Percentiles rank a stretch among this genome's conserved stretches.
phyloP scores from a whole-genome alignment of 2,113 vertebrate species.

The Rhinichthys klamathensis region DNA sequence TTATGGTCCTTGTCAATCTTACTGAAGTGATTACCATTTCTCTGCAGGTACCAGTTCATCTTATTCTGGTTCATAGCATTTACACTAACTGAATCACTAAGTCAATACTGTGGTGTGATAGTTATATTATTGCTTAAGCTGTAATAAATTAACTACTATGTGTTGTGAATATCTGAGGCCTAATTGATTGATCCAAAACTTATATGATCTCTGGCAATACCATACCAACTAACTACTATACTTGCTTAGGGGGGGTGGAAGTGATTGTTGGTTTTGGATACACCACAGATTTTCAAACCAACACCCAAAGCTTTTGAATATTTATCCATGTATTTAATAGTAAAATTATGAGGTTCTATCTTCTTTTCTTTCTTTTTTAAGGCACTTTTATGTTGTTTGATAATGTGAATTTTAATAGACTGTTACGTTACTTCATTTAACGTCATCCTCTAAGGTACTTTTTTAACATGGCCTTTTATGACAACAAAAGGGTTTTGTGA shows the following conservation, averaged over 20 bases:
- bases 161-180: not conserved
- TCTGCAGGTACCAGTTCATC: not conserved
- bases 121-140: not conserved
- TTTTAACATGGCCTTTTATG: not conserved
- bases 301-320: not conserved
- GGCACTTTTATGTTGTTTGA: not conserved
- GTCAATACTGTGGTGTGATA: not conserved
- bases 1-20: not conserved
- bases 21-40: not conserved
- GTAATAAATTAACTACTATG: not conserved
- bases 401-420: not conserved
- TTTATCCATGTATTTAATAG: not conserved
- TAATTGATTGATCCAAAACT: not conserved
- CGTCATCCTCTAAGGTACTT: not conserved
- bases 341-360: not conserved
- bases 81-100: too few relatives aligned
- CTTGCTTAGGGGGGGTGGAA: slow-evolving; percentile 3
- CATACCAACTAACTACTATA: not conserved
- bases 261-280: not conserved
- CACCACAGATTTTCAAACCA: not conserved
- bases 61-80: not conserved
- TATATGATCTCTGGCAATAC: not conserved
- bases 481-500: not conserved
- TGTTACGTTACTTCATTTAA: not conserved
- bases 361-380: not conserved